phyloP scores from a whole-genome alignment of 2,797 vertebrate species.

The Garrulus glandarius region DNA sequence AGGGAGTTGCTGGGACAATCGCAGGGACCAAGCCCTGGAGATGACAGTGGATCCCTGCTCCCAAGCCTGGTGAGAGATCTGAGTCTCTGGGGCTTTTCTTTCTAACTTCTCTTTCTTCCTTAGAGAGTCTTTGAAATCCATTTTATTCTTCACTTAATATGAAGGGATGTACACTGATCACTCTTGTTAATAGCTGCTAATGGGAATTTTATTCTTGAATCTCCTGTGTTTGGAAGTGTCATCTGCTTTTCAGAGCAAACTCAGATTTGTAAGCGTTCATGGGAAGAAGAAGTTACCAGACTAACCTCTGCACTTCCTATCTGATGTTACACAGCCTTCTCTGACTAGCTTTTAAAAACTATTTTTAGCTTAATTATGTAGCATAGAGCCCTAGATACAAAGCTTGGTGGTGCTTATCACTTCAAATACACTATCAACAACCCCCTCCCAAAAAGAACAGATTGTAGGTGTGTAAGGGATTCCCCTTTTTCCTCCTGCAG shows the following conservation, averaged over 20 bases:
- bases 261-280: neutral
- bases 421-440: neutral
- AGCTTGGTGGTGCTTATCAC: neutral
- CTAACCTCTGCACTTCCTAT: neutral
- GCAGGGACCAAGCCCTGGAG: neutral
- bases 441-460: neutral
- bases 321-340: neutral
- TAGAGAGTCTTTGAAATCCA: neutral
- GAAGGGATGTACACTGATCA: neutral
- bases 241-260: neutral
- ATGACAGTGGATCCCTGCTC: neutral
- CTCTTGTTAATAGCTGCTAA: conserved; percentile 8
- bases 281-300: neutral
- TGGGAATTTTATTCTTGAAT: neutral
- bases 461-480: neutral
- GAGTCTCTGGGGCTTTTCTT: neutral
- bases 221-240: neutral
- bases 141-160: neutral
- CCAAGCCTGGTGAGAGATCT: neutral
- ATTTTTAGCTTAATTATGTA: neutral
- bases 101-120: neutral
- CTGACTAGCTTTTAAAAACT: neutral
- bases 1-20: neutral
- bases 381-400: neutral
- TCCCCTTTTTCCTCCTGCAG: neutral